Conservation (phyloP, 1,140 invertebrate species). For the Hyles euphorbiae region DNA sequence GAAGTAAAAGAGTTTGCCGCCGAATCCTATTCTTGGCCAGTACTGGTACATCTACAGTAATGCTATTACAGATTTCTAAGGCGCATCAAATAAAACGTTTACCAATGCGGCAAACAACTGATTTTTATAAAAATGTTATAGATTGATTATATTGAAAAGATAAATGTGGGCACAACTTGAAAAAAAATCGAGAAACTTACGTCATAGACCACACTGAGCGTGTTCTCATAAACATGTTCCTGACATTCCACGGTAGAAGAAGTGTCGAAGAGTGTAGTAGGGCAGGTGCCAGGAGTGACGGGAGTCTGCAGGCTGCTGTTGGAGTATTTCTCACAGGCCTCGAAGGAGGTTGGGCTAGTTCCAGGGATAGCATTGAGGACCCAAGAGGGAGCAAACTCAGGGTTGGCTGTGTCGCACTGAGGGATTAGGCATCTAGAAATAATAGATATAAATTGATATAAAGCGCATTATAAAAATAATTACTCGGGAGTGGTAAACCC, state of each 20-base stretch:
- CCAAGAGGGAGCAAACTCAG: constrained; percentile 49
- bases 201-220: constrained; percentile 60
- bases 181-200: constrained; percentile 31
- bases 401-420: constrained; percentile 47
- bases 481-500: neutral
- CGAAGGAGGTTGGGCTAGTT: constrained; percentile 31
- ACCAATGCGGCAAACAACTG: too few relatives aligned
- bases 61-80: too few relatives aligned
- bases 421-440: constrained; percentile 49
- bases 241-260: constrained; percentile 40
- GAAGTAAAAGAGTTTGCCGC: too few relatives aligned
- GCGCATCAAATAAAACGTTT: too few relatives aligned
- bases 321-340: constrained; percentile 45
- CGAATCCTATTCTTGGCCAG: too few relatives aligned
- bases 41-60: too few relatives aligned
- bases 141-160: too few relatives aligned
- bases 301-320: constrained; percentile 21
- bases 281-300: constrained; percentile 34
- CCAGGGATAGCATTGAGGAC: constrained; percentile 51
- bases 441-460: neutral
- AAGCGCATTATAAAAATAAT: neutral
- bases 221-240: constrained; percentile 51
- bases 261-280: constrained; percentile 44
- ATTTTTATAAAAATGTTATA: too few relatives aligned
- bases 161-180: too few relatives aligned